Conservation (phyloP, 2,797 vertebrate species). For the Streptopelia turtur region DNA sequence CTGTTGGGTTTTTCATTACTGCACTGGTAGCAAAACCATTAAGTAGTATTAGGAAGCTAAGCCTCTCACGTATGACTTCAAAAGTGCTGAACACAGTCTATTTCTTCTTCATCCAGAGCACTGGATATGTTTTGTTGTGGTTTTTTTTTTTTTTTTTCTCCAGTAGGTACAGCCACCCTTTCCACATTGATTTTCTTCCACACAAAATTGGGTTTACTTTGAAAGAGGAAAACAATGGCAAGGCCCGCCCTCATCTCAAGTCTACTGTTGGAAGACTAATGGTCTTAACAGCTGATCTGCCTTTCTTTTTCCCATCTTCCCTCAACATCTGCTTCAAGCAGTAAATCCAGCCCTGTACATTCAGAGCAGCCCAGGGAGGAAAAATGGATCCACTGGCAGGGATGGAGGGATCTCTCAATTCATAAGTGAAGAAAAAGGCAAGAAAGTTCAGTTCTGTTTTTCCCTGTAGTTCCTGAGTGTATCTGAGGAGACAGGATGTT, state of each 20-base stretch:
- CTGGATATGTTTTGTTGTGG: neutral
- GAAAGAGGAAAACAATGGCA: neutral
- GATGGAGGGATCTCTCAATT: fast-evolving
- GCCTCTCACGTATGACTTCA: neutral
- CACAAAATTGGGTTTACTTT: neutral
- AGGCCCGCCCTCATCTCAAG: neutral
- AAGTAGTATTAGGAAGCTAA: neutral
- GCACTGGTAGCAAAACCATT: neutral
- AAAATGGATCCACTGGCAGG: neutral
- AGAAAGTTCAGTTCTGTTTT: neutral
- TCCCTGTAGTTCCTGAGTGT: neutral
- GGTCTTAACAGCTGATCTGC: neutral
- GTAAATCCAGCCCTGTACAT: neutral
- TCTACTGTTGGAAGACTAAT: neutral
- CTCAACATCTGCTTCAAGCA: neutral
- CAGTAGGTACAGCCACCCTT: neutral
- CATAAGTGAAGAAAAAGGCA: neutral
- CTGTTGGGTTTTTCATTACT: neutral
- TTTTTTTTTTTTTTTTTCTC: neutral
- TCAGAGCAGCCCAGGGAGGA: neutral
- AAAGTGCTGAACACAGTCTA: neutral
- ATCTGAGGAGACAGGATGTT: neutral
- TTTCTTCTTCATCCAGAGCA: neutral
- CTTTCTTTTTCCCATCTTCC: neutral
- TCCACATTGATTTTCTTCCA: neutral